phyloP scores from a whole-genome alignment of 2,113 vertebrate genomes.

The Chaetops frenatus region DNA sequence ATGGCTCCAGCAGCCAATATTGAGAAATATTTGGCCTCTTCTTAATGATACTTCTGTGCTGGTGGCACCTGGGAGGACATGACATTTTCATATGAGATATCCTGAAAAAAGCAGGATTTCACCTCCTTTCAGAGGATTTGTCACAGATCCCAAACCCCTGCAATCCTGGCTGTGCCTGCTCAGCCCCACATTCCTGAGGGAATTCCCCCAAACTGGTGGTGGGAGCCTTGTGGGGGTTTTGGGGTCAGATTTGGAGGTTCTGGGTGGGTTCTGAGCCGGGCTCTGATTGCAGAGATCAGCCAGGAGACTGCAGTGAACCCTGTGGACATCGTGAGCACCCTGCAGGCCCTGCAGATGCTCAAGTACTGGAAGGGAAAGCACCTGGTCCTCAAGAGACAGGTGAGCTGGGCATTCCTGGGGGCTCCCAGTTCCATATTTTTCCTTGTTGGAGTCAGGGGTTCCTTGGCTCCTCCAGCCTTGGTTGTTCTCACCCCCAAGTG shows the following conservation, averaged over 20 bases:
- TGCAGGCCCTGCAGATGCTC: slow-evolving; percentile 98
- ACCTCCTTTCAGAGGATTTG: neutral
- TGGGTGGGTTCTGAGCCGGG: fast-evolving
- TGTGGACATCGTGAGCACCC: slow-evolving; percentile 96
- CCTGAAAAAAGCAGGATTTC: neutral
- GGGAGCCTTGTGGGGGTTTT: too few species aligned
- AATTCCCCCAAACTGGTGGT: too few species aligned
- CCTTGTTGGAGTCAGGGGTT: neutral
- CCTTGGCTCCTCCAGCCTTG: neutral
- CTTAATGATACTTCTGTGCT: neutral
- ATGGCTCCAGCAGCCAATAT: neutral
- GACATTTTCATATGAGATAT: neutral
- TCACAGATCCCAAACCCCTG: neutral
- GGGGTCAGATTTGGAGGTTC: neutral
- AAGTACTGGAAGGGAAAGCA: slow-evolving; percentile 99
- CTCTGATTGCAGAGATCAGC: slow-evolving; percentile 84
- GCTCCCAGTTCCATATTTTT: fast-evolving
- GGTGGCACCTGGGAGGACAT: neutral
- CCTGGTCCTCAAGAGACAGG: slow-evolving; percentile 95
- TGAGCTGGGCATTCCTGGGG: neutral
- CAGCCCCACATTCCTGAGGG: neutral
- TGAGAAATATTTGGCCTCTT: neutral
- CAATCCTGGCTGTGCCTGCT: neutral
- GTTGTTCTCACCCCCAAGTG: neutral
- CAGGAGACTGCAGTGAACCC: slow-evolving; percentile 98